Conservation (phyloP, 1,140 invertebrate species). For the Cydia strobilella region DNA sequence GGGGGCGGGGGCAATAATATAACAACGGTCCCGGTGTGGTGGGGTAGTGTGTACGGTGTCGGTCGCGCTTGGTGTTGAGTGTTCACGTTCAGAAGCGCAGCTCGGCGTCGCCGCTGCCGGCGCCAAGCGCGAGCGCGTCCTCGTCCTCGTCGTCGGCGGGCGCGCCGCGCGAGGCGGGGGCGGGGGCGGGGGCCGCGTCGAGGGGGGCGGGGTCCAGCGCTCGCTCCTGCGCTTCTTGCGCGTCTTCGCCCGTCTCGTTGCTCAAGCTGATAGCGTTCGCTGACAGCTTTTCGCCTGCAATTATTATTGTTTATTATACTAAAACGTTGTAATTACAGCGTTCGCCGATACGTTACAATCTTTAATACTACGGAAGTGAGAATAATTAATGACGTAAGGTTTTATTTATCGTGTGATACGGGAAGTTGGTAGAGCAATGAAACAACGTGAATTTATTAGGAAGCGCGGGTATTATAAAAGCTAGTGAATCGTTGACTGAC, state of each 20-base stretch:
- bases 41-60: too few species aligned
- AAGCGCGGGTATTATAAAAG: background rate
- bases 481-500: slow-evolving; percentile 67
- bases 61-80: too few species aligned
- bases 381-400: too few species aligned
- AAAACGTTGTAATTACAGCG: too few species aligned
- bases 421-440: too few species aligned
- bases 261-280: slow-evolving; percentile 32
- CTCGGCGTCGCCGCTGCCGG: slow-evolving; percentile 60
- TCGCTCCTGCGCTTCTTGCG: slow-evolving; percentile 33
- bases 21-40: too few species aligned
- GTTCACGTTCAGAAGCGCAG: slow-evolving; percentile 61
- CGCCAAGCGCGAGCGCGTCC: slow-evolving; percentile 45
- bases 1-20: too few species aligned
- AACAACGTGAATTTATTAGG: too few species aligned
- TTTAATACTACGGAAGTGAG: too few species aligned
- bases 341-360: too few species aligned
- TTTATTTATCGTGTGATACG: too few species aligned
- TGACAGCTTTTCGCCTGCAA: slow-evolving; percentile 33
- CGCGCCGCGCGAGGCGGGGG: slow-evolving; percentile 35
- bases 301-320: too few species aligned
- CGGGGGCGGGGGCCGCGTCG: background rate
- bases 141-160: slow-evolving; percentile 66
- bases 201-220: background rate
- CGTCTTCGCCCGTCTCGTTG: slow-evolving; percentile 37